Evolutionary conservation across 1,140 invertebrate species (phyloP), one percentile per base, ranked within the genome.

Genomic region (Drosophila baimaii): DNA sequence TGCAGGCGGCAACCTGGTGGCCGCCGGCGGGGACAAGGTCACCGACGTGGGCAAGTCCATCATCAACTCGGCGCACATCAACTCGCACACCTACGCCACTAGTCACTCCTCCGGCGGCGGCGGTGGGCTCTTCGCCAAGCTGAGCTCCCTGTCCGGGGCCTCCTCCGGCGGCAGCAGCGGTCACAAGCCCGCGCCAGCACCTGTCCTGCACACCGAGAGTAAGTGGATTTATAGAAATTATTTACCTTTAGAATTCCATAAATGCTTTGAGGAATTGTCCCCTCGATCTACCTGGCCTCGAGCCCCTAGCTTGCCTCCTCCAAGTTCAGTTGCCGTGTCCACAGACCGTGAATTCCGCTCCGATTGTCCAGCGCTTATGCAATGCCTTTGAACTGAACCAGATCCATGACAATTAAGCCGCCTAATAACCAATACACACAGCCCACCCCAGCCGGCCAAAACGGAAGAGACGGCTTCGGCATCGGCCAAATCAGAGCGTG

Each of bases 31-130:
- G 12, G 95, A 97, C 54, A 95, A 94, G 19, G 95, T 97, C 56
- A 94, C 95, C 33, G 94, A 95, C 56, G 92, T 96, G n/a, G 96
- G 96, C 33, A 95, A 95, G 86, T 94, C 95, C 47, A 94, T 97
- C 57, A 95, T 96, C 15, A 94, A 93, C 54, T 96, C 95, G 49
- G 96, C 96, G 7, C 93, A 95, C 21, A 92, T 95, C 49, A 93
- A 93, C 69, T 93, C 94, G 37, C 92, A 93, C 33, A 91, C 92
- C n/a, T 86, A 77, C 43, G 62, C 83, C 51, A 85, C 71, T 57
- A 79, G 81, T 51, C 76, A 81, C 39, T 74, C 68, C 58, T 72
- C 61, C 64, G 70, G 76, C 66, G 71, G 78, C 65, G 80, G 86
- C 63, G 78, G 86, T 4, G 86, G 90, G 65, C 77, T 85, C 7